phyloP scores from a whole-genome alignment of 2,888 invertebrate genomes.

The Apeira syringaria region DNA sequence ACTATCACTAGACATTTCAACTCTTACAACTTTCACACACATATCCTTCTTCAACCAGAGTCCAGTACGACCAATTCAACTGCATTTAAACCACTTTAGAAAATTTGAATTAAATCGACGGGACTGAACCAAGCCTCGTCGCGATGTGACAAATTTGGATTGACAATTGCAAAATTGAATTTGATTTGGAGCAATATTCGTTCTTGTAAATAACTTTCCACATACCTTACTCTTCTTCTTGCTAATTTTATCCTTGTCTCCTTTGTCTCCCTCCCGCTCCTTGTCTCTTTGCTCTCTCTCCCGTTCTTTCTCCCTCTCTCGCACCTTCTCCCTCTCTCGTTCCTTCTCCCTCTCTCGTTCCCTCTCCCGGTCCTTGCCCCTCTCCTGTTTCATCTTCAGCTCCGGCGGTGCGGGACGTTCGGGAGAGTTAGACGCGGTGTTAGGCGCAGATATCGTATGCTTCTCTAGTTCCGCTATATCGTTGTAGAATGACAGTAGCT shows the following conservation, averaged over 20 bases:
- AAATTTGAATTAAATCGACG: too few species aligned
- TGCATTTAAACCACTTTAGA: too few species aligned
- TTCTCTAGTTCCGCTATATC: constrained; percentile 80
- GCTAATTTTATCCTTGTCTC: constrained; percentile 19
- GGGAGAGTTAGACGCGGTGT: constrained; percentile 35
- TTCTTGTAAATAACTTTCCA: too few species aligned
- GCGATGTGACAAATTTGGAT: too few species aligned
- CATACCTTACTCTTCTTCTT: constrained; percentile 30
- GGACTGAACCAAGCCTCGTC: too few species aligned
- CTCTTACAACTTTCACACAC: too few species aligned
- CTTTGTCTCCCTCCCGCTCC: constrained; percentile 27
- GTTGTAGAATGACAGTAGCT: constrained; percentile 80
- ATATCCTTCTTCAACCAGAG: too few species aligned
- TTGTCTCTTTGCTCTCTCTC: constrained; percentile 10
- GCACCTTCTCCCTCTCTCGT: constrained; percentile 8
- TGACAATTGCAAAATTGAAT: too few species aligned
- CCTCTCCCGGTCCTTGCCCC: constrained; percentile 1
- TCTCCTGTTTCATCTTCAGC: not conserved
- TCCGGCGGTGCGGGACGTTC: constrained; percentile 32
- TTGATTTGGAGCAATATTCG: too few species aligned
- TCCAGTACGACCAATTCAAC: too few species aligned
- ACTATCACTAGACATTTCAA: too few species aligned
- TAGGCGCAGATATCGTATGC: constrained; percentile 29
- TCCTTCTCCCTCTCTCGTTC: constrained; percentile 11
- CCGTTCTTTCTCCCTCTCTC: constrained; percentile 6